A percentile compares a stretch with the other conserved stretches of the same genome.
Evolutionary conservation across 2,888 invertebrate genomes (phyloP).

Genomic region (Meiosimyza decipiens): DNA sequence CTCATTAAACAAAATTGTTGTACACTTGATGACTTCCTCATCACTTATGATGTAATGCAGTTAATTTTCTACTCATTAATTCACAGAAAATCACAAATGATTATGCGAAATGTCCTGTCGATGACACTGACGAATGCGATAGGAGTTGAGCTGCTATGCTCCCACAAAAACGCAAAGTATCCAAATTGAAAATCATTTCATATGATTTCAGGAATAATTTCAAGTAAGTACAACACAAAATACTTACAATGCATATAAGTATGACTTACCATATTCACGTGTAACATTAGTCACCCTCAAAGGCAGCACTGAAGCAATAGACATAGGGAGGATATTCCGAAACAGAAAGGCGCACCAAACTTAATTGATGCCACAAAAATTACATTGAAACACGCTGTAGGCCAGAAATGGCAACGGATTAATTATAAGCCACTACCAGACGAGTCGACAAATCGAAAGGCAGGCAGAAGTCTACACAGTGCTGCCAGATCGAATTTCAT

Average conservation of each 20-base stretch:
- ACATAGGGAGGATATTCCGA: no score
- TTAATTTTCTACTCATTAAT: not conserved
- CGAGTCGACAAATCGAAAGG: not conserved
- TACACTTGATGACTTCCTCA: no score
- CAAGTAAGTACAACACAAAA: no score
- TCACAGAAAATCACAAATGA: not conserved
- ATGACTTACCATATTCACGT: no score
- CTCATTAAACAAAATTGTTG: no score
- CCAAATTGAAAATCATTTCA: no score
- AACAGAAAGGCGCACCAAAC: not conserved
- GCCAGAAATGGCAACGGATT: slow-evolving; percentile 24
- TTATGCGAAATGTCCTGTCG: slow-evolving; percentile 17
- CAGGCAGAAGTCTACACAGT: not conserved
- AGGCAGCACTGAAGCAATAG: no score
- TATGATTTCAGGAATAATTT: no score
- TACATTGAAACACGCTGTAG: slow-evolving; percentile 27
- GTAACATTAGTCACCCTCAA: no score
- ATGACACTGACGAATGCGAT: slow-evolving; percentile 25
- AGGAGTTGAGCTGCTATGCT: not conserved
- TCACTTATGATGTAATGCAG: no score
- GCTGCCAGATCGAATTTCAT: slow-evolving; percentile 33
- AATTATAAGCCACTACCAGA: slow-evolving; percentile 30
- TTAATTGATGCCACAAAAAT: slow-evolving; percentile 29
- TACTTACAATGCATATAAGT: no score
- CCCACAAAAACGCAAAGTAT: no score